Conservation (phyloP, 2,888 invertebrate species). For the Cheilosia vernalis region DNA sequence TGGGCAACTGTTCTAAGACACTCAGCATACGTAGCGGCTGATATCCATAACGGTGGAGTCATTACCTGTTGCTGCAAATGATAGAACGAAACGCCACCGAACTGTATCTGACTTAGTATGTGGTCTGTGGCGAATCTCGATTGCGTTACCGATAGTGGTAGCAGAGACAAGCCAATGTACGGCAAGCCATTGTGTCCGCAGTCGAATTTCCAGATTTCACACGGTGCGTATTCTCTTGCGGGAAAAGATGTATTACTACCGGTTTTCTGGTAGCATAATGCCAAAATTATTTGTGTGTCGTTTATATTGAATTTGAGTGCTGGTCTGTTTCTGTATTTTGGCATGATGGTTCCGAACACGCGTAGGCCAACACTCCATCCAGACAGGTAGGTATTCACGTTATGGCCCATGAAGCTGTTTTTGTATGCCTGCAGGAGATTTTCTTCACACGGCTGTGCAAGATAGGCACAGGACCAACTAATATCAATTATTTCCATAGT, state of each 20-base stretch:
- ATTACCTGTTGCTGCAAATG: conserved; percentile 76
- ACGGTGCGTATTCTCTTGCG: conserved; percentile 70
- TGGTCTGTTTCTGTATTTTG: conserved; percentile 78
- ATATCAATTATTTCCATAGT: conserved; percentile 78
- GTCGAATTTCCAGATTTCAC: conserved; percentile 71
- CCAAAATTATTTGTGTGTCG: conserved; percentile 79
- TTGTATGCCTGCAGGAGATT: conserved; percentile 76
- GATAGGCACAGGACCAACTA: conserved; percentile 72
- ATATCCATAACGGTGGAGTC: conserved; percentile 76
- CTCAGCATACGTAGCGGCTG: conserved; percentile 75
- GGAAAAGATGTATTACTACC: conserved; percentile 76
- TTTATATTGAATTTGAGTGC: conserved; percentile 77
- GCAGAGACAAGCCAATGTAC: conserved; percentile 75
- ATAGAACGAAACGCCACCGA: conserved; percentile 75
- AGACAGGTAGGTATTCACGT: conserved; percentile 75
- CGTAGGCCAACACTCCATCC: conserved; percentile 75
- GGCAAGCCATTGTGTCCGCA: conserved; percentile 75
- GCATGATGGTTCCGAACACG: conserved; percentile 78
- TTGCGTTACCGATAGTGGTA: conserved; percentile 78
- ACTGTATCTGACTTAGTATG: conserved; percentile 75
- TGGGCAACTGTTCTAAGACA: conserved; percentile 73
- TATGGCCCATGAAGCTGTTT: conserved; percentile 75
- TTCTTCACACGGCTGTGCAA: conserved; percentile 71
- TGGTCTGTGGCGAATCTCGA: conserved; percentile 76
- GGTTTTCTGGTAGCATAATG: conserved; percentile 76